These are phyloP conservation scores for Zaprionus lachaisei DNA, from an alignment of 1,140 invertebrate genomes.

Conservation along the genomic window DNA sequence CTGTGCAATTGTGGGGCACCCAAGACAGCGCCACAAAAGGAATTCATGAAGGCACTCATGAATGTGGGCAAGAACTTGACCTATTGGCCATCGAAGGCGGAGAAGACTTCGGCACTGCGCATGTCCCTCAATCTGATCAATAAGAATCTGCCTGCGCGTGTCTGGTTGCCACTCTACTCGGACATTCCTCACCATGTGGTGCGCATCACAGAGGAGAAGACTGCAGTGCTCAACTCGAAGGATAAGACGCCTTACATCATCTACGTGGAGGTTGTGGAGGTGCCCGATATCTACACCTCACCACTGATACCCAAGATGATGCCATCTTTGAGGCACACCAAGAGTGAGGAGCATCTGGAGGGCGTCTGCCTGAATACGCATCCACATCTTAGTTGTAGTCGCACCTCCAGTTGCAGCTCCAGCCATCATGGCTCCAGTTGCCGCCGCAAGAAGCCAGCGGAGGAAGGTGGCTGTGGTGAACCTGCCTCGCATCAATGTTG, in stretches of 20 bases:
- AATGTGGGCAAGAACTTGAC: constrained; percentile 96
- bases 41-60: constrained; percentile 94
- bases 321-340: constrained; percentile 93
- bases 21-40: constrained; percentile 92
- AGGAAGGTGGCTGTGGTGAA: constrained; percentile 47
- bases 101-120: constrained; percentile 94
- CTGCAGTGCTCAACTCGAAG: constrained; percentile 99
- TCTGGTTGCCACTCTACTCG: constrained; percentile 98
- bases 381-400: constrained; percentile 66
- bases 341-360: constrained; percentile 92
- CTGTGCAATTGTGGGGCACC: constrained; percentile 92
- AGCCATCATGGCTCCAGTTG: constrained; percentile 69
- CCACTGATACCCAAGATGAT: constrained; percentile 92
- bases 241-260: constrained; percentile 99
- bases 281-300: constrained; percentile 93
- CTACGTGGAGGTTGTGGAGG: constrained; percentile 98
- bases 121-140: constrained; percentile 97
- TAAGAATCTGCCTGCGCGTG: constrained; percentile 97
- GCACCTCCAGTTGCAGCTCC: constrained; percentile 73
- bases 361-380: constrained; percentile 69
- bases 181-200: constrained; percentile 97
- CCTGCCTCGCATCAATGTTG: constrained; percentile 20
- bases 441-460: constrained; percentile 54
- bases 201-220: constrained; percentile 94
- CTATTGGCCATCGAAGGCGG: constrained; percentile 96